phyloP scores from a whole-genome alignment of 2,113 vertebrate genomes.

The Hydrochoerus hydrochaeris region DNA sequence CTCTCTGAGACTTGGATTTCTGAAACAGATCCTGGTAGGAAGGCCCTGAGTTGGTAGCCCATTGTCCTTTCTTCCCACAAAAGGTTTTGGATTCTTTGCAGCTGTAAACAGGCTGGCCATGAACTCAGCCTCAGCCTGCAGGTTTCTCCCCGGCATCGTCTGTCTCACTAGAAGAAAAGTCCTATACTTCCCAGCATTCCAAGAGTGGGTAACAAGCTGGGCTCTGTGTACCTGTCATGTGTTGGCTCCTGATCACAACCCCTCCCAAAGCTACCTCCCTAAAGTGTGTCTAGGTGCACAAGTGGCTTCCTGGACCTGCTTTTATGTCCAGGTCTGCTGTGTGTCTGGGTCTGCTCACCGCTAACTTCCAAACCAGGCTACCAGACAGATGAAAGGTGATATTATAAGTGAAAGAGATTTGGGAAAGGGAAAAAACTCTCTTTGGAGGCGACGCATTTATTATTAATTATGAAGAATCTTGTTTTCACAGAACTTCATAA shows the following conservation, averaged over 20 bases:
- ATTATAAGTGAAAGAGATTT: conserved; percentile 39
- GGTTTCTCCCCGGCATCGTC: neutral
- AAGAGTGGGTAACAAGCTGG: neutral
- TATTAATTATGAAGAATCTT: conserved; percentile 59
- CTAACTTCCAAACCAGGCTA: conserved; percentile 10
- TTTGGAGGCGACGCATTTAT: conserved; percentile 54
- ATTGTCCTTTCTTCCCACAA: neutral
- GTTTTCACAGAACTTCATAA: conserved; percentile 37
- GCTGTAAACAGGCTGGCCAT: neutral
- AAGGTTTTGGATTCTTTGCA: conserved; percentile 9
- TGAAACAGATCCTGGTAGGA: neutral
- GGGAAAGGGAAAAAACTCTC: conserved; percentile 31
- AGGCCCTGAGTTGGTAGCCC: neutral
- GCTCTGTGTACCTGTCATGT: neutral
- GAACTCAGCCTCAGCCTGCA: neutral
- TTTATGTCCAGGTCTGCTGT: neutral
- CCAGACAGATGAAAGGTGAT: conserved; percentile 30
- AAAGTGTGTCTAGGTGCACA: neutral
- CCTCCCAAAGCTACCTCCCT: neutral
- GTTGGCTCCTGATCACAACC: neutral
- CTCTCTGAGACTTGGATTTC: neutral
- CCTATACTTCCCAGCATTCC: neutral
- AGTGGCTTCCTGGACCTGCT: neutral
- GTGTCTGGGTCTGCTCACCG: neutral
- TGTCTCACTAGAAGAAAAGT: neutral